Evolutionary conservation across 2,113 vertebrate genomes (phyloP), one percentile per base, ranked within the genome.

Genomic region (Dicrurus megarhynchus): DNA sequence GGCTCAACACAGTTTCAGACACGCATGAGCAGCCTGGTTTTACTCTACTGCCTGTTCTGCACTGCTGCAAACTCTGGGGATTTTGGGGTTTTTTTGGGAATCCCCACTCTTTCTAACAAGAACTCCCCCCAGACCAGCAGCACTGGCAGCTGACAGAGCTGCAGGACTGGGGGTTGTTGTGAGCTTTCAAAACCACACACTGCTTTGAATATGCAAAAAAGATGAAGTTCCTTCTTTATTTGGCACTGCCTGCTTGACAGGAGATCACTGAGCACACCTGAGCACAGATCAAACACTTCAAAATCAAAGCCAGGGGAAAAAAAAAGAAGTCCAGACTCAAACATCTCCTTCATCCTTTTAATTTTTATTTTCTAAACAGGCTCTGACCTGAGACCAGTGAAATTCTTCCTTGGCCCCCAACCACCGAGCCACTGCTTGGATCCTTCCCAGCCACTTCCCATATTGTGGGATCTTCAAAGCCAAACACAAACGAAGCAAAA

Each of bases 361-460:
- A 19, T 41, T 78, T 76, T 60, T 52, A 23, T 70, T 78, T 92
- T 82, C 37, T 79, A 19, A 70, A 87, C 20, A 64, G 28, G 20
- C 30, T 86, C 37, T 84, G 47, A 56, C 30, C 35, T 1, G 3
- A 87, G 9, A 49, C 6, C 35, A 23, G 37, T n/a, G 56, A 87
- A 87, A 76, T n/a, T 76, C 46, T 49, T 37, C 21, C 23, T 63
- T 30, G 30, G 23, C 11, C 37, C 6, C 37, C 47, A 63, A 24
- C 26, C 47, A 27, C 88, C 0, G 1, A 16, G 14, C 27, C 59
- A 23, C 1, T 37, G 46, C 37, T 10, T 46, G 23, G 8, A 53
- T 30, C 87, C 32, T 69, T 20, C 49, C 8, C 8, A 56, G 41
- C 27, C 57, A 27, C 4, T 13, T 63, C 24, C 32, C 21, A 5